Evolutionary conservation across 2,797 vertebrate genomes (phyloP), one percentile per base, ranked within the genome.

Genomic region (Hapalemur alaotrensis): DNA sequence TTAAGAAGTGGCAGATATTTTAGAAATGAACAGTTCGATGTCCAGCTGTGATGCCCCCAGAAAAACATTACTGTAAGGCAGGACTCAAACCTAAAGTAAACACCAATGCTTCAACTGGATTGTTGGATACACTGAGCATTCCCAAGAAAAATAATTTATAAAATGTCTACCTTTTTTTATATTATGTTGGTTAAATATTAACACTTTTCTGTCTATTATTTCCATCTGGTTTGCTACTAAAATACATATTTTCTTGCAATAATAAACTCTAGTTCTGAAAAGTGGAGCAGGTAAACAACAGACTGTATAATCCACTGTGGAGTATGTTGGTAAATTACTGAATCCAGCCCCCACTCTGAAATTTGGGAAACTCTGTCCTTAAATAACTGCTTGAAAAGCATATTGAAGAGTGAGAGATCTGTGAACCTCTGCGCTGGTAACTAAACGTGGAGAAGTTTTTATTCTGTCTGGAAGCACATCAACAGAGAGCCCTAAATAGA

Each of bases 401-500:
- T 83, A 80, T 5, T 50, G n/a, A 85, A 85, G 67, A 93, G 41
- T 15, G 43, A 95, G 43, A 12, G 54, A 35, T 96, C 86, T 89
- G 63, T 83, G 70, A 95, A 96, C 92, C 90, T 89, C 63, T 25
- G 79, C 95, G 70, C 76, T 78, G 35, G 54, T 83, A 80, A 84
- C 69, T 76, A 91, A 89, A 93, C 67, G 69, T 88, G 84, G 94
- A 92, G 84, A 95, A 76, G 50, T 59, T 85, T 92, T 84, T 91
- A 76, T 91, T 93, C 88, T 48, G 25, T 94, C 83, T 97, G 93
- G 89, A 97, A 95, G 86, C 67, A 50, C 82, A 97, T 89, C 93
- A 95, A 95, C 13, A 94, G 46, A 78, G 7, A 92, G 72, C 83
- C 80, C 79, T 83, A 97, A 97, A 97, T 87, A 96, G 91, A 94